Base-by-base conservation (phyloP, 2,888 invertebrate genomes). In the Zaprionus bogoriensis region DNA sequence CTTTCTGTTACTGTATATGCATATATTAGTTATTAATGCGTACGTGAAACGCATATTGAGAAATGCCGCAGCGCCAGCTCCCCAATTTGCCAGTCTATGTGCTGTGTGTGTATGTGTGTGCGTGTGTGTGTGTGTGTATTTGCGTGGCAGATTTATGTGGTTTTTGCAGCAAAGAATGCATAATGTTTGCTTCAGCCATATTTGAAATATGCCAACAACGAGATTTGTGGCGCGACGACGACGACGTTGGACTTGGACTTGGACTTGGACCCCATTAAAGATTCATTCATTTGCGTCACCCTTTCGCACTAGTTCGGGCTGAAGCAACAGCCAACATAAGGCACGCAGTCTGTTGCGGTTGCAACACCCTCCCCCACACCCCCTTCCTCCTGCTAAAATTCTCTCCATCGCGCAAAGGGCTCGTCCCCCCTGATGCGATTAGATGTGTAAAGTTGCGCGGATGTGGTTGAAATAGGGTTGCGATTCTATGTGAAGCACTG, bases 11-110 rank as follows among this genome's bases (percentile, higher is more conserved):
- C 72, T 68, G 75, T 72, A 59, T 80, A 80, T 86, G 79, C 79
- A 80, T 80, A 80, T 81, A 81, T 87, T 81, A 81, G 81, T 84
- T 81, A 87, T 84, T 81, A 81, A 81, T 81, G 84, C 84, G 81
- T 87, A 81, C 87, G 87, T 81, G 81, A 48, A 84, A 68, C 75
- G 81, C 87, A 81, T 87, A 81, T 87, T 81, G 81, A 81, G 73
- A 86, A 86, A 73, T 59, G 79, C 73, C 78, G 81, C 84, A 84
- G 59, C 42, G 39, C 45, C 44, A 71, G 54, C 48, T 67, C 52
- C 60, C 78, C 77, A 70, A 77, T 67, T 76, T 76, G 64, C 77
- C 68, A 61, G 50, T 59, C 52, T 38, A 51, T 41, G 17, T 20
- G 4, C n/a, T 47, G 41, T 42, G 36, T 32, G 36, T 53, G 32